A percentile compares a stretch with the other conserved stretches of the same genome.
Evolutionary conservation across 2,888 invertebrate genomes (phyloP).

Genomic region (Phania funesta): DNA sequence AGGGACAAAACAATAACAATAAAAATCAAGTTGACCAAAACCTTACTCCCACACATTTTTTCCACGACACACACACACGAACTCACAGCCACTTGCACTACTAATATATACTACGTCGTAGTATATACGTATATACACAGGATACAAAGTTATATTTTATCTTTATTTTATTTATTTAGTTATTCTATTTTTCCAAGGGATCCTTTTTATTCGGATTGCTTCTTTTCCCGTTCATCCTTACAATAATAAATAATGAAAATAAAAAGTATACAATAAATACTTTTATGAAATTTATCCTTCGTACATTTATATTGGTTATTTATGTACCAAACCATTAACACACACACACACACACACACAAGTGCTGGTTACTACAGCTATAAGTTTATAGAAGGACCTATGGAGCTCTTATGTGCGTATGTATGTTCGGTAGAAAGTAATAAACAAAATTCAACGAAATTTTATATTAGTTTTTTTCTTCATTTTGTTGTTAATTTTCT

Average conservation of each 20-base stretch:
- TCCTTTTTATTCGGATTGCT: constrained; percentile 25
- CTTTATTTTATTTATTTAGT: constrained; percentile 57
- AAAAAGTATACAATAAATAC: constrained; percentile 59
- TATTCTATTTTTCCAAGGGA: constrained; percentile 32
- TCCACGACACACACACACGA: not conserved
- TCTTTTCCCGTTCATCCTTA: not conserved
- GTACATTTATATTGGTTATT: constrained; percentile 19
- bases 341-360: too few relatives aligned
- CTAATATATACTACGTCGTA: not conserved
- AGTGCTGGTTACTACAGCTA: too few relatives aligned
- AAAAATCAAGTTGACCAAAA: constrained; percentile 75
- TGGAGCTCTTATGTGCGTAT: not conserved
- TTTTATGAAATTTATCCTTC: constrained; percentile 65
- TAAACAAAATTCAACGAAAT: not conserved
- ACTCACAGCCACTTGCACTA: not conserved
- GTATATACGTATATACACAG: not conserved
- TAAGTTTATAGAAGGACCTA: constrained; percentile 9
- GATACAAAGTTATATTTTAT: constrained; percentile 67
- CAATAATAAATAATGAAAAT: constrained; percentile 58
- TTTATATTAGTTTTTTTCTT: not conserved
- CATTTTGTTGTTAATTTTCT: too few relatives aligned
- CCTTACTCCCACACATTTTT: constrained; percentile 45
- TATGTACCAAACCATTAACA: not conserved
- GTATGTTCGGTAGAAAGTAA: not conserved
- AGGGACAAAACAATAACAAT: constrained; percentile 78